These are phyloP conservation scores for Scaptomyza caliginosa DNA, from an alignment of 2,888 invertebrate genomes.

Conservation along the genomic window DNA sequence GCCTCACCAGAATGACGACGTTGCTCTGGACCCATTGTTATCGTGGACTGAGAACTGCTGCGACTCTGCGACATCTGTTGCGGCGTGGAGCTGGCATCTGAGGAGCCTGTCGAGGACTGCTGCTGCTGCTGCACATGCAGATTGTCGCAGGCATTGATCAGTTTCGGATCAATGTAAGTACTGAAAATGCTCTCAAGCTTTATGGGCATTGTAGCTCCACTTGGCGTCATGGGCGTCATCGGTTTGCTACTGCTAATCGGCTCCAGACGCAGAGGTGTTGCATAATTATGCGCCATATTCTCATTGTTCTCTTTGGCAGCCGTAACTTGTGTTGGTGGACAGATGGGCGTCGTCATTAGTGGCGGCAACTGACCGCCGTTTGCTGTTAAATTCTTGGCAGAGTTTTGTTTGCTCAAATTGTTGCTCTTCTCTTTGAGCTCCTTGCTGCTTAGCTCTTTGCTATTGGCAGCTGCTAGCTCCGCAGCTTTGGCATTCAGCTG, in stretches of 20 bases:
- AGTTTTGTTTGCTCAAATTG: conserved; percentile 83
- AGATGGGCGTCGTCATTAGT: conserved; percentile 30
- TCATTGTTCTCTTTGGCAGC: conserved; percentile 54
- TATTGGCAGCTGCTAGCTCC: conserved; percentile 39
- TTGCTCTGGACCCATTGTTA: conserved; percentile 55
- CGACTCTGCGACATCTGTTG: conserved; percentile 54
- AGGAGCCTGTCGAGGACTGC: conserved; percentile 52
- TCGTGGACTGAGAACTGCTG: conserved; percentile 71
- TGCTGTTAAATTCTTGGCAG: conserved; percentile 75
- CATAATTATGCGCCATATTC: conserved; percentile 36
- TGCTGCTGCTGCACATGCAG: conserved; percentile 84
- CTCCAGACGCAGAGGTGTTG: conserved; percentile 60
- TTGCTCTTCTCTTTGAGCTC: conserved; percentile 84
- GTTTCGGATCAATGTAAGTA: conserved; percentile 85
- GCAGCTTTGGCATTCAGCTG: conserved; percentile 66
- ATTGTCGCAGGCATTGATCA: conserved; percentile 90
- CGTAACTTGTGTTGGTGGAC: background rate
- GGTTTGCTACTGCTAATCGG: conserved; percentile 44
- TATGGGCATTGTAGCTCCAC: conserved; percentile 36
- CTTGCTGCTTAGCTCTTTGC: conserved; percentile 59
- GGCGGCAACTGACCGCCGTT: conserved; percentile 59
- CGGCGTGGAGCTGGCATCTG: conserved; percentile 68
- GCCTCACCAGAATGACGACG: conserved; percentile 74
- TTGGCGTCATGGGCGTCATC: conserved; percentile 1
- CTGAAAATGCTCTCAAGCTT: conserved; percentile 70